Conservation (phyloP, 2,113 vertebrate genomes). For the Heliornis fulica region DNA sequence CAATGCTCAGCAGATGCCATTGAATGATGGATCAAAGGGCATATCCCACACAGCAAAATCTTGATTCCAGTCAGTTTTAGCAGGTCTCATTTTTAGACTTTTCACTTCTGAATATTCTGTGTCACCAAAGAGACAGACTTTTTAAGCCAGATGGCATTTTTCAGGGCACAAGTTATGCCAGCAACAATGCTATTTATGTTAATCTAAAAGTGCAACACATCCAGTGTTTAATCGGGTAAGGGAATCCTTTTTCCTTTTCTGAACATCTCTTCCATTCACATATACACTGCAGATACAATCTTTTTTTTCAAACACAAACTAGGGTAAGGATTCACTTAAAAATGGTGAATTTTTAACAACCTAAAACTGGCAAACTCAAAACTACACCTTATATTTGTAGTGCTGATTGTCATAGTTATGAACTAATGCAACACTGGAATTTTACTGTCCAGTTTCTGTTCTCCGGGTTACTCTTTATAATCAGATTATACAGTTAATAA, state of each 20-base stretch:
- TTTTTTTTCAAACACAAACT: fast-evolving
- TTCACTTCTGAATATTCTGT: not conserved
- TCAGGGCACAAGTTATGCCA: not conserved
- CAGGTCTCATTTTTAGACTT: not conserved
- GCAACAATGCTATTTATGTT: not conserved
- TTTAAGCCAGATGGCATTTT: not conserved
- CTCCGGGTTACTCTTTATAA: not conserved
- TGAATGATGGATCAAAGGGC: not conserved
- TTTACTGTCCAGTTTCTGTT: not conserved
- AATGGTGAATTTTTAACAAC: not conserved
- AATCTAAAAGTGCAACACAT: not conserved
- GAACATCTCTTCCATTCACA: not conserved
- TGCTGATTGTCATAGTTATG: not conserved
- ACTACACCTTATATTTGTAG: not conserved
- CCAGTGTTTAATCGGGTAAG: not conserved
- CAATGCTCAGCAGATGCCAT: not conserved
- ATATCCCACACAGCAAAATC: not conserved
- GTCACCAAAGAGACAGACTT: not conserved
- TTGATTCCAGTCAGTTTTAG: not conserved
- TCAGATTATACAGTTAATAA: not conserved
- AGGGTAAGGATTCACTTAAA: not conserved
- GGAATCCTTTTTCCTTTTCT: not conserved
- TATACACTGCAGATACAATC: fast-evolving
- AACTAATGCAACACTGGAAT: not conserved
- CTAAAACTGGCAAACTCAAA: not conserved